phyloP scores from a whole-genome alignment of 2,113 vertebrate genomes.

The rat (Rattus norvegicus) region GRCr8 NC_086029.1:89061001-89061500 shows the following conservation, averaged over 20 bases:
- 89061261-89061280: background rate
- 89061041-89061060: background rate
- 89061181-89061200: slow-evolving; percentile 51
- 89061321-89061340: no score
- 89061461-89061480: background rate
- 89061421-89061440: background rate
- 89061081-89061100: background rate
- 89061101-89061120: background rate
- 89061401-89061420: background rate
- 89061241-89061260: background rate
- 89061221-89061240: background rate
- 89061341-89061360: no score
- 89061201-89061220: background rate
- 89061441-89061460: background rate
- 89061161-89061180: background rate
- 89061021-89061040: slow-evolving; percentile 61
- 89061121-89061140: background rate
- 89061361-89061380: background rate
- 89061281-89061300: background rate
- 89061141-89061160: background rate
- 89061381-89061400: no score
- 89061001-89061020: slow-evolving; percentile 55
- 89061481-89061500: background rate
- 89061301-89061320: background rate
- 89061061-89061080: background rate